Evolutionary conservation across 2,113 vertebrate genomes (phyloP), one percentile per base, ranked within the genome.

Genomic region (Stigmatopora argus): DNA sequence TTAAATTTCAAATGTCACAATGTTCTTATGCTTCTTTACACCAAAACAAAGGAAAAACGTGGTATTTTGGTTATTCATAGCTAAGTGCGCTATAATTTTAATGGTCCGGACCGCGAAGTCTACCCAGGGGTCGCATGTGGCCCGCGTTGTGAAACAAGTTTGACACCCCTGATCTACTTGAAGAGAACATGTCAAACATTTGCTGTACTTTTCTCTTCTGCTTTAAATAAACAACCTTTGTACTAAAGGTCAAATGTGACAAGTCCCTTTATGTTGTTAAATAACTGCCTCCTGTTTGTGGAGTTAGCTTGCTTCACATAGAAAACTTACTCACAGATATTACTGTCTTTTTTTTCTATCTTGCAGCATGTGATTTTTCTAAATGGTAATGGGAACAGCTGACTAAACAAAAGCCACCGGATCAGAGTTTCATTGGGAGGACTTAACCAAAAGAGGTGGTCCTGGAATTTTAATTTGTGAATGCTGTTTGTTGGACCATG

Each of bases 321-420:
- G 38, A 34, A 38, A 17, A n/a, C 3, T 17, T 15, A n/a, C 7
- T n/a, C n/a, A 23, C 21, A 23, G 21, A n/a, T 41, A 5, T 19
- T 19, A 13, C 38, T 6, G 18, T 61, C 31, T 48, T 48, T 3
- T n/a, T 15, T 62, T 17, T 78, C 78, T 66, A 62, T 41, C 19
- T 69, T 81, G 41, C 82, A 90, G 87, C 81, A 88, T 84, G 88
- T 83, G 70, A 89, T 89, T 78, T 88, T 85, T 59, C 73, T 78
- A 82, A 86, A 82, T 71, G 67, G 74, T 72, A 65, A 76, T 26
- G 73, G 84, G 73, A 69, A 75, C 67, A 72, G 81, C 70, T 78
- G 82, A 83, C 76, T 81, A 66, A 78, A 73, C 75, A 49, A 51
- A 13, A 71, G 75, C 73, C 62, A 45, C 45, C 51, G 57, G 61